phyloP scores from a whole-genome alignment of 2,888 invertebrate species.

The Hololepta plana region DNA sequence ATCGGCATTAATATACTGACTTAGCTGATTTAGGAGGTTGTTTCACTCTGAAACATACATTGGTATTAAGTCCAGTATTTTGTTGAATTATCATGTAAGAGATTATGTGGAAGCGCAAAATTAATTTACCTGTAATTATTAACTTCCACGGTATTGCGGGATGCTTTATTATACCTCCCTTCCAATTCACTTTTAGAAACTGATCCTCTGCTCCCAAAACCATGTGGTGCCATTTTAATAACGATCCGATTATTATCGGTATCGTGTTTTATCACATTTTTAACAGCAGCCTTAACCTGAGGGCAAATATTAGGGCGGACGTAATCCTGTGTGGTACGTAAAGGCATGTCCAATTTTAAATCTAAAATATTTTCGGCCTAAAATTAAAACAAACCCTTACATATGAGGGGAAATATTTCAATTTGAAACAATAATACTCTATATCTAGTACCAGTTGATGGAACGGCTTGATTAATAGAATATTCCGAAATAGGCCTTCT shows the following conservation, averaged over 20 bases:
- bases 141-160: slow-evolving; percentile 23
- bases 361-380: slow-evolving; percentile 51
- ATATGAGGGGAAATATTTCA: not conserved
- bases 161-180: slow-evolving; percentile 25
- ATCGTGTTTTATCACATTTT: slow-evolving; percentile 35
- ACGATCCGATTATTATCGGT: slow-evolving; percentile 21
- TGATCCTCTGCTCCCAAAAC: slow-evolving; percentile 16
- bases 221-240: slow-evolving; percentile 23
- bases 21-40: slow-evolving; percentile 19
- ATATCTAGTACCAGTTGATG: slow-evolving; percentile 15
- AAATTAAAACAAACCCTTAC: slow-evolving; percentile 8
- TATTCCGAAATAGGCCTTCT: slow-evolving; percentile 24
- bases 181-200: slow-evolving; percentile 25
- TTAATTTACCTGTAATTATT: slow-evolving; percentile 16
- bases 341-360: slow-evolving; percentile 57
- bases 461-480: slow-evolving; percentile 17
- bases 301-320: slow-evolving; percentile 53
- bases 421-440: slow-evolving; percentile 15
- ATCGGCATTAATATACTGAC: slow-evolving; percentile 16
- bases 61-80: slow-evolving; percentile 2
- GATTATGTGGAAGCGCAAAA: slow-evolving; percentile 1
- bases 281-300: slow-evolving; percentile 46
- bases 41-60: slow-evolving; percentile 15
- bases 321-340: slow-evolving; percentile 59
- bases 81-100: not conserved